Base-by-base conservation (phyloP, 64 coral and sea anemone species). In the Montipora sp. region DNA sequence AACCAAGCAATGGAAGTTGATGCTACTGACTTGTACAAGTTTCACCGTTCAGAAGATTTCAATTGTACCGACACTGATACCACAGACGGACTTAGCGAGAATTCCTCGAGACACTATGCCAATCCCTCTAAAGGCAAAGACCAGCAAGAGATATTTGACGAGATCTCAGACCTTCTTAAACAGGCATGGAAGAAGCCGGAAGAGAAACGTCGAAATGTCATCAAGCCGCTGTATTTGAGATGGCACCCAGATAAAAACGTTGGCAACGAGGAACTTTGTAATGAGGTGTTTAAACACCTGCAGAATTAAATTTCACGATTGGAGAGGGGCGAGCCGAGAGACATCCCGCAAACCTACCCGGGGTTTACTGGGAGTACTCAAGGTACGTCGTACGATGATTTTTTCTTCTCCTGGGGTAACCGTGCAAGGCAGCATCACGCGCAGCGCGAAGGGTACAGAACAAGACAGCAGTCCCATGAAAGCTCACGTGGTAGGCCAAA, bases 221-320 rank as follows among this genome's bases (percentile, higher is more conserved):
- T 93, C 3, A 96, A 58, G 80, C 80, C 91, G 48, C 87, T 96
- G 1, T 93, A 36, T 81, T 73, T 96, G n/a, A 14, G 59, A 7
- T 96, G 95, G 95, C 95, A 96, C 77, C 95, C 95, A 57, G 91
- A 96, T 46, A 96, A 96, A 65, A 96, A 90, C 51, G 75, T 73
- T 11, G 95, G 91, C 70, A 87, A 93, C 46, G 95, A 93, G 49
- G 80, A 90, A 3, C 89, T 96, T 18, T 96, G 90, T 36, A 96
- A 58, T 21, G 66, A 93, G 47, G 91, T 96, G 2, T 96, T 96
- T 48, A 66, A 96, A 43, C 73, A 92, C 55, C 75, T 96, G 59
- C 80, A 87, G 51, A 77, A 51, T 24, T 81, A 96, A 80, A 93
- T 93, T 78, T 59, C 47, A 5, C 81, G 93, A 51, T 75, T 95